Percentiles rank a stretch among this genome's conserved stretches.
These are phyloP conservation scores for Eudemis profundana DNA, from an alignment of 2,888 invertebrate genomes.

Conservation along the genomic window DNA sequence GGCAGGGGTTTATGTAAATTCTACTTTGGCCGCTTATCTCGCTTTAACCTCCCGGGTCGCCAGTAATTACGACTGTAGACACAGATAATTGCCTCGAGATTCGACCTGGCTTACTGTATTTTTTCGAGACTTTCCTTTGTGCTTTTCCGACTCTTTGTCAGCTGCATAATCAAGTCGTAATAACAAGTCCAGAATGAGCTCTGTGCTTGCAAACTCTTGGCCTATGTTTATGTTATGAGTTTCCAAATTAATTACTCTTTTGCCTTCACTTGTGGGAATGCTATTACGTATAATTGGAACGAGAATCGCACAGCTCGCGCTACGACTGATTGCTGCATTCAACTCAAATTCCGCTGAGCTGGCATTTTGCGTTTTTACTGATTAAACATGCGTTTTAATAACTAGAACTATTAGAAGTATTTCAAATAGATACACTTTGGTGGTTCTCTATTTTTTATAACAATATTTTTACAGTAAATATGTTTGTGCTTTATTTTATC, in stretches of 20 bases:
- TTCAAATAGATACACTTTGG: too few species aligned
- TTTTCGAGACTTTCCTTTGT: conserved; percentile 29
- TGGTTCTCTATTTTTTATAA: too few species aligned
- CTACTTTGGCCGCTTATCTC: conserved; percentile 62
- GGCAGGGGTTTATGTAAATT: conserved; percentile 56
- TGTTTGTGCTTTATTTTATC: too few species aligned
- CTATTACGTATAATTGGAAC: neutral
- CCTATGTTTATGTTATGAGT: conserved; percentile 14
- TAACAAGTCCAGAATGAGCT: conserved; percentile 23
- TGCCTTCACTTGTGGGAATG: neutral
- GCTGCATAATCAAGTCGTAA: conserved; percentile 35
- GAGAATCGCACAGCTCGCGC: neutral
- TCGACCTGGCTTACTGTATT: conserved; percentile 51
- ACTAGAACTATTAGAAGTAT: too few species aligned
- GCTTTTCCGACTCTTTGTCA: conserved; percentile 22
- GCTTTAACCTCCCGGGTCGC: conserved; percentile 54
- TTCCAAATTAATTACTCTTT: conserved; percentile 12
- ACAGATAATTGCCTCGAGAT: conserved; percentile 68
- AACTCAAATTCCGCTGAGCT: neutral
- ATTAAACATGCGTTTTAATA: too few species aligned
- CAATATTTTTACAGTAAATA: too few species aligned
- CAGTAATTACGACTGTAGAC: conserved; percentile 68
- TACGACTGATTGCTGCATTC: conserved; percentile 10
- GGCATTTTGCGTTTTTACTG: neutral
- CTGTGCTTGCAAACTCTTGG: conserved; percentile 15